A percentile compares a stretch with the other conserved stretches of the same genome.
Evolutionary conservation across 2,113 vertebrate species (phyloP).

Genomic region (Clarias gariepinus): DNA sequence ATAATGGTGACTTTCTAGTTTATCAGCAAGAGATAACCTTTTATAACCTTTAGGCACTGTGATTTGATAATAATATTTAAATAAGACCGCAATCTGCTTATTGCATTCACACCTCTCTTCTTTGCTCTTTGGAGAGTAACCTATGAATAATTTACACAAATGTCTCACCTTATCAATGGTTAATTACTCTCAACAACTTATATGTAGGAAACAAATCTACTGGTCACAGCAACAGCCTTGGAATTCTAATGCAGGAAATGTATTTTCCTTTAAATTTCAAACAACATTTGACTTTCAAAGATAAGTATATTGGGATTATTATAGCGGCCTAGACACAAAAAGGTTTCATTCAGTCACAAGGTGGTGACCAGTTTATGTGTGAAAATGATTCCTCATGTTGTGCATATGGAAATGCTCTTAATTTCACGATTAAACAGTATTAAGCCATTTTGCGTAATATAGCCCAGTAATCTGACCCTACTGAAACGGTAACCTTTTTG

Average conservation of each 20-base stretch:
- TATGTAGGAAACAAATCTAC: conserved; percentile 59
- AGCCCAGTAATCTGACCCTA: no score
- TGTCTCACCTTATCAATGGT: conserved; percentile 53
- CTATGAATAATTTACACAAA: conserved; percentile 52
- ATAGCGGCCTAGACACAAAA: no score
- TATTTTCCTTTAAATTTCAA: neutral
- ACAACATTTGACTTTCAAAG: conserved; percentile 61
- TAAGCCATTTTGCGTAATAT: no score
- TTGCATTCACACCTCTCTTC: conserved; percentile 8
- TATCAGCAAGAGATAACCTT: conserved; percentile 43
- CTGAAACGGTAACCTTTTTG: no score
- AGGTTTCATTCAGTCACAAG: no score
- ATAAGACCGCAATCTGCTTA: conserved; percentile 6
- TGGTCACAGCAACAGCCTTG: conserved; percentile 47
- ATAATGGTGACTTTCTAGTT: conserved; percentile 55
- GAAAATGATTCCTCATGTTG: no score
- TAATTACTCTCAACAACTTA: conserved; percentile 64
- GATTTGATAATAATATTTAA: conserved; percentile 36
- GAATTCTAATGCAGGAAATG: conserved; percentile 52
- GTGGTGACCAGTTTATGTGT: no score
- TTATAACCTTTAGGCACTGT: conserved; percentile 50
- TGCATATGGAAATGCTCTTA: no score
- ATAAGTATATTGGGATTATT: conserved; percentile 13
- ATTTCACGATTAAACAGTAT: no score
- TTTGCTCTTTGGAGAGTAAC: neutral